A percentile compares a stretch with the other conserved stretches of the same genome.
Evolutionary conservation across 2,113 vertebrate genomes (phyloP).

Genomic region (Dromas ardeola): DNA sequence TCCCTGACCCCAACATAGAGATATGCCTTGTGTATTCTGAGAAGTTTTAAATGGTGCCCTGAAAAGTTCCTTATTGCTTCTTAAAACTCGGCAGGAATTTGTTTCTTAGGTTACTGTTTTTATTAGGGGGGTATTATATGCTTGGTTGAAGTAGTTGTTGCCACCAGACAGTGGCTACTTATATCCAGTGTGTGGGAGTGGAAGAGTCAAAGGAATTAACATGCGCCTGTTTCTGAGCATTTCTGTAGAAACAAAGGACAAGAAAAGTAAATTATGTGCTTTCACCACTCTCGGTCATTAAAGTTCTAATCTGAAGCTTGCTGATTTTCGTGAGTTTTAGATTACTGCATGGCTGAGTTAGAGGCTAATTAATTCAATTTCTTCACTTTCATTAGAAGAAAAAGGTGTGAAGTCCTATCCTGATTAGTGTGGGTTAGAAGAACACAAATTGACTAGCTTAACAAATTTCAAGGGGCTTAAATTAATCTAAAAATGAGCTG

Average conservation of each 20-base stretch:
- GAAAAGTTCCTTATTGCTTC: neutral
- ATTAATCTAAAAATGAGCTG: neutral
- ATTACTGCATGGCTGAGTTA: neutral
- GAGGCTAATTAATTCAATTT: neutral
- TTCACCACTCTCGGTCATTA: neutral
- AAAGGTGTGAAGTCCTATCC: neutral
- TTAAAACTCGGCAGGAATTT: neutral
- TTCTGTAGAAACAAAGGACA: conserved; percentile 15
- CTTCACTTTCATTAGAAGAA: neutral
- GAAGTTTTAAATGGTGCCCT: neutral
- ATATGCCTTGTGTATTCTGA: neutral
- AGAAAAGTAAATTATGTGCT: neutral
- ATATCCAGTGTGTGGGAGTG: neutral
- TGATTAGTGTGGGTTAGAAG: neutral
- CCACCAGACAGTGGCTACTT: neutral
- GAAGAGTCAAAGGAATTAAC: neutral
- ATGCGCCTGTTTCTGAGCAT: neutral
- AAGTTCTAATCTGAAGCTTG: neutral
- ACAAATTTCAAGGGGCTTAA: neutral
- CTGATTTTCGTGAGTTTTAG: neutral
- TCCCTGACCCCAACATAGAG: neutral
- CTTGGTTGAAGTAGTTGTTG: neutral
- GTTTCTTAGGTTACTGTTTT: neutral
- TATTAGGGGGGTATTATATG: neutral
- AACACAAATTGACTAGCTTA: neutral